A percentile compares a stretch with the other conserved stretches of the same genome.
Conservation (phyloP, 2,888 invertebrate genomes). For the Laothoe populi region DNA sequence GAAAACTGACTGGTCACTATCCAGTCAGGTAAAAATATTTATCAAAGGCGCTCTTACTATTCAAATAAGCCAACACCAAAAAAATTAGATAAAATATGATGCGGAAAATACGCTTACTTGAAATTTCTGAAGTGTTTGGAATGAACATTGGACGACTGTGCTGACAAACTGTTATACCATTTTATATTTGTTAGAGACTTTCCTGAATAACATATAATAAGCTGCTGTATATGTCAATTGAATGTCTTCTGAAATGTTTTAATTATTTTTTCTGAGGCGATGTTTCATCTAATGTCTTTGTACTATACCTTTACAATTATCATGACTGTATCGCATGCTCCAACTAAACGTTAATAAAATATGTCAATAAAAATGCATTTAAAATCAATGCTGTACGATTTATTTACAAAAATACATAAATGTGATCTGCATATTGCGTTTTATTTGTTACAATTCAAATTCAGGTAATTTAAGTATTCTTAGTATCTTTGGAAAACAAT, state of each 20-base stretch:
- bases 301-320: neutral
- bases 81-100: too few species aligned
- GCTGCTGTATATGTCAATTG: neutral
- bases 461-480: neutral
- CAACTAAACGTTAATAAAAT: neutral
- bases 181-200: too few species aligned
- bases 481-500: neutral
- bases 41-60: too few species aligned
- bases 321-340: neutral
- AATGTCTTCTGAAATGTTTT: neutral
- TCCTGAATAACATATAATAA: too few species aligned
- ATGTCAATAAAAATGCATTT: conserved; percentile 6
- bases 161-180: too few species aligned
- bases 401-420: conserved; percentile 35
- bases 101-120: too few species aligned
- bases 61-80: too few species aligned
- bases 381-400: conserved; percentile 27
- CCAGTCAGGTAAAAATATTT: too few species aligned
- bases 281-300: neutral
- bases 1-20: too few species aligned
- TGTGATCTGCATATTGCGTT: conserved; percentile 16
- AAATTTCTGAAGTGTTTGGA: too few species aligned
- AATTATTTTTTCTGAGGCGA: neutral
- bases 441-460: neutral
- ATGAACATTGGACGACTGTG: too few species aligned